Conservation (phyloP, 2,888 invertebrate genomes). For the Oeneis ivallda region DNA sequence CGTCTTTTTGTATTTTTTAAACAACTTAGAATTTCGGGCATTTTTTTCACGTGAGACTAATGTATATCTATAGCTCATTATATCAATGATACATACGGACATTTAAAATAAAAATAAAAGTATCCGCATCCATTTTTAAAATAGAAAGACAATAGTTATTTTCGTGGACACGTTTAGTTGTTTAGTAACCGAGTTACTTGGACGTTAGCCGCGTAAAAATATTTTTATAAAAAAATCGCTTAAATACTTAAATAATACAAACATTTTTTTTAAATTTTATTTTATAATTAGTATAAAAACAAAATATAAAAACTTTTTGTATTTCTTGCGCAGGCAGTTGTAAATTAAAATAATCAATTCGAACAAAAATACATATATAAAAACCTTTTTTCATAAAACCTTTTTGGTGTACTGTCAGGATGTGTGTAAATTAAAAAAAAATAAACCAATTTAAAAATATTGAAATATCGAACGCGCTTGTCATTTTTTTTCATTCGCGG, state of each 20-base stretch:
- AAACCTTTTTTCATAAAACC: slow-evolving; percentile 7
- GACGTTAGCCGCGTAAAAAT: slow-evolving; percentile 12
- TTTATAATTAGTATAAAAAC: no score
- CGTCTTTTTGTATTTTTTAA: no score
- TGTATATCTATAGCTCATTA: not conserved
- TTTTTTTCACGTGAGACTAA: not conserved
- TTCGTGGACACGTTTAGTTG: slow-evolving; percentile 37
- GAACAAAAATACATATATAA: not conserved
- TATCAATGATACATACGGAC: slow-evolving; percentile 19
- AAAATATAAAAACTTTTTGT: no score
- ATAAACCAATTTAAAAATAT: slow-evolving; percentile 38
- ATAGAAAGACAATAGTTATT: slow-evolving; percentile 40
- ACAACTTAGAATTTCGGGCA: no score
- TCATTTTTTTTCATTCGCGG: slow-evolving; percentile 67
- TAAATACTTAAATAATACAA: no score
- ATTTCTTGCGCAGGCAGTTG: no score
- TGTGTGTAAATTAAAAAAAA: slow-evolving; percentile 34
- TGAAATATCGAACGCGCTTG: slow-evolving; percentile 61
- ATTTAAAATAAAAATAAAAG: slow-evolving; percentile 42
- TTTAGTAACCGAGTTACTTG: slow-evolving; percentile 20
- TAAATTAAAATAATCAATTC: no score
- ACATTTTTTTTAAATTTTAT: no score
- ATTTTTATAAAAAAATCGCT: not conserved
- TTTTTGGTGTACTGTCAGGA: not conserved
- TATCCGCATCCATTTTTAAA: slow-evolving; percentile 40